These are phyloP conservation scores for Paedocypris micromegethes DNA, from an alignment of 2,797 vertebrate species.

Conservation along the genomic window DNA sequence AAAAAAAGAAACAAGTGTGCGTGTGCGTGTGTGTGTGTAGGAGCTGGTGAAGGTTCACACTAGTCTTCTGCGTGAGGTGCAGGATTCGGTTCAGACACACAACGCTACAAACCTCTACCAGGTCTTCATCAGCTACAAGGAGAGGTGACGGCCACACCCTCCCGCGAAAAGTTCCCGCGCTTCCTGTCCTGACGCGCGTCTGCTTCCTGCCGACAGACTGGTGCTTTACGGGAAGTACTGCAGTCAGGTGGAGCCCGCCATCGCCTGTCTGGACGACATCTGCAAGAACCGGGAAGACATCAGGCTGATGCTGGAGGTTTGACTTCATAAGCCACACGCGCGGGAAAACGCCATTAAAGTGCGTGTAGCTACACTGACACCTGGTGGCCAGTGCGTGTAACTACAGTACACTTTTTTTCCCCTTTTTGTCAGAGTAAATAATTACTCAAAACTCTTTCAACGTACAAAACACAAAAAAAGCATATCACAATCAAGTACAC, in stretches of 20 bases:
- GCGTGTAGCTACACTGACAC: neutral
- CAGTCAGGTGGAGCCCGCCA: constrained; percentile 89
- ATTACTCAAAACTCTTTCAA: too few species aligned
- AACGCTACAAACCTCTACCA: constrained; percentile 87
- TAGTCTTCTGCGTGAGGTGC: constrained; percentile 82
- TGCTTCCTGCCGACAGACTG: constrained; percentile 65
- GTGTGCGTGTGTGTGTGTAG: constrained; percentile 48
- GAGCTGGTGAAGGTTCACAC: constrained; percentile 93
- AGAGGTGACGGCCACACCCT: constrained; percentile 70
- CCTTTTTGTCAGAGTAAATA: too few species aligned
- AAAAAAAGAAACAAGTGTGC: too few species aligned
- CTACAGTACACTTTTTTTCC: neutral
- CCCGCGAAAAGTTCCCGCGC: neutral
- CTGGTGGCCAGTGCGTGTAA: neutral
- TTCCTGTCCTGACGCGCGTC: constrained; percentile 1
- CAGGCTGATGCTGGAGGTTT: constrained; percentile 88
- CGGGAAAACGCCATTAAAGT: too few species aligned
- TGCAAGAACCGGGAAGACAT: constrained; percentile 93
- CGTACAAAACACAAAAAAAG: too few species aligned
- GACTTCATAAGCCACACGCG: neutral
- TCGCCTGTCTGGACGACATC: constrained; percentile 82
- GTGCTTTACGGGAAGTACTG: constrained; percentile 96
- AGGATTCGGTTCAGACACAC: constrained; percentile 83
- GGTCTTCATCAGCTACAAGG: constrained; percentile 93
- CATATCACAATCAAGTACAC: too few species aligned